A percentile compares a stretch with the other conserved stretches of the same genome.
phyloP scores from a whole-genome alignment of 2,888 invertebrate genomes.

The Ctenicera cuprea region DNA sequence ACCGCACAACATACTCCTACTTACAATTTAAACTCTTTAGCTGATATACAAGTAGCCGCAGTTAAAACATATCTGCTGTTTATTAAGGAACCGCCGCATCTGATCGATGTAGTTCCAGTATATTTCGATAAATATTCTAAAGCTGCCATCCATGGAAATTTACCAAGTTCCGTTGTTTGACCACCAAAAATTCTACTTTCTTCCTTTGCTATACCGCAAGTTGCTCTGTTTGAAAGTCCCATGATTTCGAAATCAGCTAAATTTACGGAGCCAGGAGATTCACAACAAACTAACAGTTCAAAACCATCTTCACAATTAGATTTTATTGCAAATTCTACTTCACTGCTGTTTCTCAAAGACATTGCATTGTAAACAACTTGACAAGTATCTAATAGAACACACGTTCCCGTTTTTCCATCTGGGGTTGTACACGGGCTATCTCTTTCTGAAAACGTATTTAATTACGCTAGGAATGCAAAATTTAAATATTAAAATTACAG shows the following conservation, averaged over 20 bases:
- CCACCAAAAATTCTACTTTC: constrained; percentile 58
- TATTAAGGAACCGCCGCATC: constrained; percentile 72
- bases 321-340: constrained; percentile 66
- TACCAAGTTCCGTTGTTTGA: constrained; percentile 66
- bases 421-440: constrained; percentile 65
- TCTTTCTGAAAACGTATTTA: constrained; percentile 29
- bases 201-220: constrained; percentile 29
- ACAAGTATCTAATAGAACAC: too few relatives aligned
- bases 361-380: background rate
- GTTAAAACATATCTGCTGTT: constrained; percentile 72
- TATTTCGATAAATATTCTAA: constrained; percentile 67
- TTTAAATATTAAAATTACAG: too few relatives aligned
- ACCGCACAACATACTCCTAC: background rate
- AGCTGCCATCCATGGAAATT: constrained; percentile 72
- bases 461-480: too few relatives aligned
- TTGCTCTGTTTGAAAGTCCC: background rate
- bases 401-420: background rate
- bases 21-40: background rate
- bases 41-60: constrained; percentile 69
- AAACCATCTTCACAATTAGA: constrained; percentile 74
- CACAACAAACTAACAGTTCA: constrained; percentile 73
- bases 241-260: background rate
- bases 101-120: constrained; percentile 29
- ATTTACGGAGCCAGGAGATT: constrained; percentile 30
- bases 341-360: background rate